These are phyloP conservation scores for Microctonus aethiopoides DNA, from an alignment of 2,888 invertebrate genomes.

Conservation along the genomic window DNA sequence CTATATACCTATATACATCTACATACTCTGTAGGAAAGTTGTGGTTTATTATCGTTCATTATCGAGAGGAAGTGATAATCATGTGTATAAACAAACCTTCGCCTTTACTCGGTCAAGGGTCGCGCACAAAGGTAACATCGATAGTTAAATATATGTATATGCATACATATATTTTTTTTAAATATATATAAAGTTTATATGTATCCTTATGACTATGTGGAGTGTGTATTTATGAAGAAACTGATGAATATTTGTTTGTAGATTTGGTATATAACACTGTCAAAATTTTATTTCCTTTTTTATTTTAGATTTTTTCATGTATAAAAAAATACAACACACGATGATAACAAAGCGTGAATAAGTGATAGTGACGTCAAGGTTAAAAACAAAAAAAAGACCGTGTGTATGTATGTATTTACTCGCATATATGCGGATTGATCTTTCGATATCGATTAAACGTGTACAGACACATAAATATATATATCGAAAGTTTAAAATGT, in stretches of 20 bases:
- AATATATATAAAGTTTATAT: background rate
- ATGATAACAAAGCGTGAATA: background rate
- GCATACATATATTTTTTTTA: conserved; percentile 9
- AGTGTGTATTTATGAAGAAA: no score
- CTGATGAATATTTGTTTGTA: no score
- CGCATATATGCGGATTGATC: background rate
- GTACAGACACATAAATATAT: background rate
- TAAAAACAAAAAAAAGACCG: background rate
- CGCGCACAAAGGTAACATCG: background rate
- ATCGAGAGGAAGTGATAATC: conserved; percentile 25
- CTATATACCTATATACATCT: background rate
- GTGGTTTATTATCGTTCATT: conserved; percentile 25
- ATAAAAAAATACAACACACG: background rate
- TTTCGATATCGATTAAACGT: background rate
- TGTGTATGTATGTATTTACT: no score
- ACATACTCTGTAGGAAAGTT: background rate
- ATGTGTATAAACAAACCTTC: conserved; percentile 27
- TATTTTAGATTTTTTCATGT: conserved; percentile 39
- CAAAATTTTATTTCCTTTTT: no score
- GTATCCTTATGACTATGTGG: conserved; percentile 22
- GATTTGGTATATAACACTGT: no score
- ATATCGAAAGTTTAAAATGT: background rate
- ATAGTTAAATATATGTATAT: conserved; percentile 10
- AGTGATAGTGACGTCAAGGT: background rate
- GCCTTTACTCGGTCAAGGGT: conserved; percentile 26